A percentile compares a stretch with the other conserved stretches of the same genome.
These are phyloP conservation scores for Chironomus striatipennis DNA, from an alignment of 1,140 invertebrate species.

Conservation along the genomic window DNA sequence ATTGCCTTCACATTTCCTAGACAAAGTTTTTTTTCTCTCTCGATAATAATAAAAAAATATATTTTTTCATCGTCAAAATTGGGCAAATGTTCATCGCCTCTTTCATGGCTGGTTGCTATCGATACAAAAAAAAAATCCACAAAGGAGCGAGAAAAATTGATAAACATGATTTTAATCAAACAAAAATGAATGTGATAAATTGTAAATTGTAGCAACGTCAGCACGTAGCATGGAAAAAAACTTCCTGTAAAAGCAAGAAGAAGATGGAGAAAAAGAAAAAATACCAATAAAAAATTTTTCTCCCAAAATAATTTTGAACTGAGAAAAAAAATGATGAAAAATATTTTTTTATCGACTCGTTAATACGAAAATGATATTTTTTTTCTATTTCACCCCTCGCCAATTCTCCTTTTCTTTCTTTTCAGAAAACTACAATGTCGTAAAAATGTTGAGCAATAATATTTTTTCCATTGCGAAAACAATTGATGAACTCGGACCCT, in stretches of 20 bases:
- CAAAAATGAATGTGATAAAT: slow-evolving; percentile 14
- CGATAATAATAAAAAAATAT: background rate
- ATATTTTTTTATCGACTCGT: slow-evolving; percentile 14
- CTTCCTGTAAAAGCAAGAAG: background rate
- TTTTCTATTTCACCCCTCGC: background rate
- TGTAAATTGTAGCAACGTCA: background rate
- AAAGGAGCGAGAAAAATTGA: background rate
- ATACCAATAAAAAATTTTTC: background rate
- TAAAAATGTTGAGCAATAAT: slow-evolving; percentile 9
- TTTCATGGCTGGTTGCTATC: background rate
- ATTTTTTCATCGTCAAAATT: background rate
- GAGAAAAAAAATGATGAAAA: slow-evolving; percentile 3
- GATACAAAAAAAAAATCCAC: background rate
- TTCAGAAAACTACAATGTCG: background rate
- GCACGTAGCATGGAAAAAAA: background rate
- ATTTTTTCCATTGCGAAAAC: slow-evolving; percentile 8
- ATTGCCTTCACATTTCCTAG: background rate
- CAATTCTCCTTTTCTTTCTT: no score
- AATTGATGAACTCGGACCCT: background rate
- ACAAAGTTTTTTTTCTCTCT: background rate
- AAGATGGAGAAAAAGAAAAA: background rate
- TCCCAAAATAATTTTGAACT: background rate
- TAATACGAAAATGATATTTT: slow-evolving; percentile 14
- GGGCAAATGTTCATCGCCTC: no score
- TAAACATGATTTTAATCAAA: slow-evolving; percentile 10